These are phyloP conservation scores for Euphonia xanthogaster DNA, from an alignment of 2,797 vertebrate species.

Conservation along the genomic window DNA sequence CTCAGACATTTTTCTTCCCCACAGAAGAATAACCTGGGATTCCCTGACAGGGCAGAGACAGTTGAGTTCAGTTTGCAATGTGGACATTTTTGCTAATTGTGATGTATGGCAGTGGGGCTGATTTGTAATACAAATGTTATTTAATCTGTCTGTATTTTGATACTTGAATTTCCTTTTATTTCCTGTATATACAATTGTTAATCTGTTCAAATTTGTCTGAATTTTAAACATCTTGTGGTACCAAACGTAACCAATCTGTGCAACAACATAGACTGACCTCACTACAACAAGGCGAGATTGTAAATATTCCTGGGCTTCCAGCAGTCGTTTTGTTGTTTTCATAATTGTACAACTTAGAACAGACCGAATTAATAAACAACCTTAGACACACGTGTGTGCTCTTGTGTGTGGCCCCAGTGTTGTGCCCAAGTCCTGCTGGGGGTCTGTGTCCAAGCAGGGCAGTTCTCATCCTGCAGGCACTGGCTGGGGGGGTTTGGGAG, in stretches of 20 bases:
- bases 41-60: constrained; percentile 36
- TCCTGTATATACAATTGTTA: constrained; percentile 85
- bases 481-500: background rate
- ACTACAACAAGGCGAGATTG: constrained; percentile 84
- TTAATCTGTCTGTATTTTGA: constrained; percentile 97
- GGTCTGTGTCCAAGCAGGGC: background rate
- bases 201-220: constrained; percentile 82
- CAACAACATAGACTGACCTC: constrained; percentile 85
- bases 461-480: background rate
- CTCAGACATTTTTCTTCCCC: background rate
- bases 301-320: constrained; percentile 94
- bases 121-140: constrained; percentile 87
- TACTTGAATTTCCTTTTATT: constrained; percentile 95
- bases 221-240: constrained; percentile 88
- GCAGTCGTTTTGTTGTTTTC: constrained; percentile 93
- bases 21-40: constrained; percentile 31
- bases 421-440: background rate
- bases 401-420: background rate
- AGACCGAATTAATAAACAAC: constrained; percentile 85
- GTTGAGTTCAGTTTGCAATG: constrained; percentile 78
- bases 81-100: constrained; percentile 82
- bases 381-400: constrained; percentile 24
- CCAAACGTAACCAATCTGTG: constrained; percentile 79
- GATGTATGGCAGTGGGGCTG: constrained; percentile 81
- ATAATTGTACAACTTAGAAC: constrained; percentile 88